phyloP scores from a whole-genome alignment of 2,797 vertebrate species.

The Avahi laniger region DNA sequence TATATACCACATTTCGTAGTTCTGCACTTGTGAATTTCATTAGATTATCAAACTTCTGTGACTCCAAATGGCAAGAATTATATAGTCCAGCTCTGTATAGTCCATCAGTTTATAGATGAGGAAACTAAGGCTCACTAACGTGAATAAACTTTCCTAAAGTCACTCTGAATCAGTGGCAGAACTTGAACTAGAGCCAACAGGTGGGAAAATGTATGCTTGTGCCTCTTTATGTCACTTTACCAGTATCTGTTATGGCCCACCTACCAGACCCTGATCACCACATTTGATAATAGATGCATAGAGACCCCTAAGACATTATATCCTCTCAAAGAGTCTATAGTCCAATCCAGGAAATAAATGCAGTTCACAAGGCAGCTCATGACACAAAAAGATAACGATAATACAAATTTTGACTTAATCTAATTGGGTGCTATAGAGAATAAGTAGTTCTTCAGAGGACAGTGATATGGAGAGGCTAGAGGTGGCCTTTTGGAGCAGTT shows the following conservation, averaged over 20 bases:
- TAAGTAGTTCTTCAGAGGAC: not conserved
- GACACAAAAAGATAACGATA: not conserved
- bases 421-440: not conserved
- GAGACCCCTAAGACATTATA: not conserved
- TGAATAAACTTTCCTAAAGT: not conserved
- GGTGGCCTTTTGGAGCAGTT: not conserved
- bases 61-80: not conserved
- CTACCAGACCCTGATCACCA: not conserved
- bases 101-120: not conserved
- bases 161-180: not conserved
- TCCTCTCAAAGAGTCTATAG: not conserved
- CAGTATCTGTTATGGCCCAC: not conserved
- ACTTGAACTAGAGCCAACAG: slow-evolving; percentile 13
- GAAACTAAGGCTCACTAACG: not conserved
- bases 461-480: not conserved
- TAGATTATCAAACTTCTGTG: not conserved
- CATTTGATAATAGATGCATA: not conserved
- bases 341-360: not conserved
- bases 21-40: not conserved
- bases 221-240: not conserved
- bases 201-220: not conserved
- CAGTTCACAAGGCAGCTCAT: not conserved
- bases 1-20: not conserved
- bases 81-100: not conserved
- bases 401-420: slow-evolving; percentile 10